Percentiles rank a stretch among this genome's conserved stretches.
These are phyloP conservation scores for Epirrhoe tristata DNA, from an alignment of 2,888 invertebrate species.

Conservation along the genomic window DNA sequence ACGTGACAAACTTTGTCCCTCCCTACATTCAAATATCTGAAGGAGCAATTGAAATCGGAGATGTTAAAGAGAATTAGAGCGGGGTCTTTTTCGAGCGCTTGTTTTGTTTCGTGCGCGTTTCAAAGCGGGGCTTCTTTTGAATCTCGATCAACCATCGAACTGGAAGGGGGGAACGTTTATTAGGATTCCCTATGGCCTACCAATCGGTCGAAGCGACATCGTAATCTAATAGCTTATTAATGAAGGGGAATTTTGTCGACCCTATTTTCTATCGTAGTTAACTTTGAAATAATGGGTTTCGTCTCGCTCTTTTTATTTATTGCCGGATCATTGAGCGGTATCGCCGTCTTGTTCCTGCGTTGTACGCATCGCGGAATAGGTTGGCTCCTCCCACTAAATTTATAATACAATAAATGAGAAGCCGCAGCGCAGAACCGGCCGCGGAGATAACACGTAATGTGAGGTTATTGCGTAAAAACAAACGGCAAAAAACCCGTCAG, in stretches of 20 bases:
- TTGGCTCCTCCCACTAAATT: slow-evolving; percentile 82
- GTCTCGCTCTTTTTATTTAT: slow-evolving; percentile 68
- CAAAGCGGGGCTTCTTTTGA: slow-evolving; percentile 84
- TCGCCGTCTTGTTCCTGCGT: slow-evolving; percentile 75
- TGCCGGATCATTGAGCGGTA: slow-evolving; percentile 62
- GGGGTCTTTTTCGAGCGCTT: slow-evolving; percentile 80
- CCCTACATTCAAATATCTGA: slow-evolving; percentile 85
- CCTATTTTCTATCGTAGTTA: slow-evolving; percentile 82
- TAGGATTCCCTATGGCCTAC: slow-evolving; percentile 83
- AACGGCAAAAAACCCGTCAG: slow-evolving; percentile 74
- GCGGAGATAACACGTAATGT: slow-evolving; percentile 76
- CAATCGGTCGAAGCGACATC: slow-evolving; percentile 80
- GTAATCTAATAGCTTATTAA: slow-evolving; percentile 86
- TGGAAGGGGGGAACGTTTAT: slow-evolving; percentile 84
- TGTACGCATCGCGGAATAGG: slow-evolving; percentile 66
- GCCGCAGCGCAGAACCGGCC: slow-evolving; percentile 72
- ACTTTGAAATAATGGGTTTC: slow-evolving; percentile 75
- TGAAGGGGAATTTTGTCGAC: slow-evolving; percentile 79
- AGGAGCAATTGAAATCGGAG: slow-evolving; percentile 86
- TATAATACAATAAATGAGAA: slow-evolving; percentile 82
- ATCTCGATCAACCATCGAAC: slow-evolving; percentile 82
- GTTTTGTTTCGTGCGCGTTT: slow-evolving; percentile 80
- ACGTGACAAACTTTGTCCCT: slow-evolving; percentile 85
- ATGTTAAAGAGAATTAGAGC: slow-evolving; percentile 85
- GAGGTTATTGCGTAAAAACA: slow-evolving; percentile 80